Evolutionary conservation across 2,888 invertebrate species (phyloP), one percentile per base, ranked within the genome.

Genomic region (Autographa gamma): DNA sequence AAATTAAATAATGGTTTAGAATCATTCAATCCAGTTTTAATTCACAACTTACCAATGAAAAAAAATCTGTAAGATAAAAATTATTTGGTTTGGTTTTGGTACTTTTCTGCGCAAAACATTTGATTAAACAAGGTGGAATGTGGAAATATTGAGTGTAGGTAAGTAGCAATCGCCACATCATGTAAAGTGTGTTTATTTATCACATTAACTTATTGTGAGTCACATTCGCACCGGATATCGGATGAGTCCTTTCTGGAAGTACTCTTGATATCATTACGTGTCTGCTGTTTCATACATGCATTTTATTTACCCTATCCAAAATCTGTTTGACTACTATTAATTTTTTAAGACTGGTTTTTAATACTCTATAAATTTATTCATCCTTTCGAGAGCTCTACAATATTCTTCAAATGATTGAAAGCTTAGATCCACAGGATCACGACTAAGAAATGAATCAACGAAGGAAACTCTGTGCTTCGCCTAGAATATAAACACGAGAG

Each of bases 391-490:
- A 38, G 38, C 38, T 38, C 38, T 11, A 38, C 38, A 38, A 38
- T 38, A 11, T 38, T 38, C 8, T 38, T 38, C 2, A 65, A 16
- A 64, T 1, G 7, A 31, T 41, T 31, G 13, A 71, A 79, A 81
- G 63, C n/a, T 25, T 13, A 67, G 66, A 68, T 73, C 73, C 64
- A 69, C 59, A 60, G 64, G 59, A 70, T 59, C 63, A 67, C 61
- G 48, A 68, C 76, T 64, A 69, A 74, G 81, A 84, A 84, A 85
- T 89, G 88, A 90, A 63, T 89, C 88, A 88, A 85, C 86, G 83
- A 85, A 92, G 92, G 92, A 92, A 92, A 92, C 88, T 71, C 77
- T 69, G 80, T 67, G 77, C 73, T 73, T 72, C 83, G 85, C 79
- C 78, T 85, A 76, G 90, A 91, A 92, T 92, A 84, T 81, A 89